These are phyloP conservation scores for Epizoanthus rinbou DNA, from an alignment of 92 coral and sea anemone genomes.

Conservation along the genomic window DNA sequence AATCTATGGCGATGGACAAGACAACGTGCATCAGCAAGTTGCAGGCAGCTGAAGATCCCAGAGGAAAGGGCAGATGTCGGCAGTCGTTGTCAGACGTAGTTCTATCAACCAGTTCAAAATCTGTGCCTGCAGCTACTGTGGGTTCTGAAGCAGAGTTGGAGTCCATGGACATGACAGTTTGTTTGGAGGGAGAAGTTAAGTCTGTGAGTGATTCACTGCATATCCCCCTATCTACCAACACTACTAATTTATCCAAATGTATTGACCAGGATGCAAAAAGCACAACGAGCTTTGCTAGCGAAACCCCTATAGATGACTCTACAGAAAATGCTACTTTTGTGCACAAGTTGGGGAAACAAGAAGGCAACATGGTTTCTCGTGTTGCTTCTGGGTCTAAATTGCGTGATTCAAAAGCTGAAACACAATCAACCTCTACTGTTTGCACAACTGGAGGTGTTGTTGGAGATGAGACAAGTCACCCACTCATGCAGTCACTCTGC, in stretches of 20 bases:
- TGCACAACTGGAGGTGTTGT: neutral
- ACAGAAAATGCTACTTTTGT: too few relatives aligned
- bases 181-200: neutral
- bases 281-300: too few relatives aligned
- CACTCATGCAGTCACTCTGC: neutral
- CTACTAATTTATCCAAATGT: neutral
- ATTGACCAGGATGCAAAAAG: neutral
- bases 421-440: neutral
- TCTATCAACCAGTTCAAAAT: neutral
- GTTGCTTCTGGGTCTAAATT: neutral
- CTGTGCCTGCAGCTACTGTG: neutral
- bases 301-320: too few relatives aligned
- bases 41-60: neutral
- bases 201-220: neutral
- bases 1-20: constrained; percentile 4
- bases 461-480: neutral
- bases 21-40: constrained; percentile 3
- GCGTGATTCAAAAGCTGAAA: neutral
- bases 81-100: neutral
- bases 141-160: neutral
- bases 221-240: neutral
- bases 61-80: neutral
- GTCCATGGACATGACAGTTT: neutral
- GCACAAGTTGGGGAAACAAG: neutral
- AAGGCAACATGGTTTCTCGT: neutral